Conservation (phyloP, 2,888 invertebrate genomes). For the Tenthredo notha region DNA sequence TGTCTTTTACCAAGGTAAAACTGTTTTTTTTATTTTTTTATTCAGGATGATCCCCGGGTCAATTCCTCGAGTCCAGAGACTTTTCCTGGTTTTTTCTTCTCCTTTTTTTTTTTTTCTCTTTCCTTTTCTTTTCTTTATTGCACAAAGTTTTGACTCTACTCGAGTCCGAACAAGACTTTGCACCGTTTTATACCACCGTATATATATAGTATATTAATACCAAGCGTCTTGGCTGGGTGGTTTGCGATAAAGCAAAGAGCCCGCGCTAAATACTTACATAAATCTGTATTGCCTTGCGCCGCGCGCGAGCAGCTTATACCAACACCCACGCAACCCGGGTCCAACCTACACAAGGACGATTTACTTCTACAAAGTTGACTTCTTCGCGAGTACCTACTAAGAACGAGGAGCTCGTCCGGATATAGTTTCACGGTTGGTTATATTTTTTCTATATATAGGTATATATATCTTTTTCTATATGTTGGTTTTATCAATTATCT, state of each 20-base stretch:
- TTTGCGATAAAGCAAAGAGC: constrained; percentile 78
- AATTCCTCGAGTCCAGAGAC: background rate
- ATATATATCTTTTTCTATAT: background rate
- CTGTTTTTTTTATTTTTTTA: background rate
- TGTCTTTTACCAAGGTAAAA: background rate
- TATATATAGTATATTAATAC: constrained; percentile 46
- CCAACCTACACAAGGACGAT: constrained; percentile 54
- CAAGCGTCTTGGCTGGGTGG: constrained; percentile 74
- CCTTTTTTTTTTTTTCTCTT: background rate
- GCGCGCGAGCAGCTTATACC: constrained; percentile 73
- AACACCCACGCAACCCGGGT: constrained; percentile 58
- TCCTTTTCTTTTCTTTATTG: background rate
- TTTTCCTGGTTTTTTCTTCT: background rate
- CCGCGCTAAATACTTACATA: constrained; percentile 78
- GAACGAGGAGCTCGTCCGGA: background rate
- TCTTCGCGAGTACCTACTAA: background rate
- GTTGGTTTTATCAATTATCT: background rate
- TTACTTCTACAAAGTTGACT: constrained; percentile 25
- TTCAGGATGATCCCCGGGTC: background rate
- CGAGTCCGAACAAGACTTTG: constrained; percentile 18
- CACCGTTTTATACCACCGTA: background rate
- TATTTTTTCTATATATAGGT: background rate
- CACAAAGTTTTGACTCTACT: background rate
- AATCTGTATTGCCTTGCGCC: constrained; percentile 78
- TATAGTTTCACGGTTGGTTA: background rate